Percentiles rank a stretch among this genome's conserved stretches.
These are phyloP conservation scores for Meganola albula DNA, from an alignment of 2,888 invertebrate genomes.

Conservation along the genomic window DNA sequence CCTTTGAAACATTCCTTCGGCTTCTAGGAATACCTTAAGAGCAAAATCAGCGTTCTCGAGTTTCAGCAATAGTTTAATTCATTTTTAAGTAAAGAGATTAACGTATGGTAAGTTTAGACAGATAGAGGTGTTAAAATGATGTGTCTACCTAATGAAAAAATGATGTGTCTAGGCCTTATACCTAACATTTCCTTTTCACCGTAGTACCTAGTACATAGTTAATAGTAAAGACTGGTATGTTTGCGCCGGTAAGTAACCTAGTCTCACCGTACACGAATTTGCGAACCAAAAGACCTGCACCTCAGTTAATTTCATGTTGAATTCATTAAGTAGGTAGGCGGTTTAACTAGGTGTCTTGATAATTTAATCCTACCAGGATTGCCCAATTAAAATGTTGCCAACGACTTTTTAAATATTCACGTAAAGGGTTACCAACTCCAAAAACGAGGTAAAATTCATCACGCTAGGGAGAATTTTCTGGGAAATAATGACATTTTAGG, in stretches of 20 bases:
- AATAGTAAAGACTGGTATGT: too few relatives aligned
- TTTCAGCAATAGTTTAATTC: too few relatives aligned
- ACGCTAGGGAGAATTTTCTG: slow-evolving; percentile 63
- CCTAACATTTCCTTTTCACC: too few relatives aligned
- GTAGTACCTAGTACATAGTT: too few relatives aligned
- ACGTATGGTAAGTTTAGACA: too few relatives aligned
- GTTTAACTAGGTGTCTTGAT: slow-evolving; percentile 76
- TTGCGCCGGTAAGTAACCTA: slow-evolving; percentile 11
- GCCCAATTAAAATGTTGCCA: slow-evolving; percentile 75
- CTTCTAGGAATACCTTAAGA: too few relatives aligned
- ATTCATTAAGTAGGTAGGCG: slow-evolving; percentile 72
- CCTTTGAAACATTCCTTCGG: too few relatives aligned
- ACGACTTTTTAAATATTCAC: slow-evolving; percentile 77
- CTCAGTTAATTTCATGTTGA: slow-evolving; percentile 63
- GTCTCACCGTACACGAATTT: slow-evolving; percentile 22
- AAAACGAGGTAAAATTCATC: slow-evolving; percentile 67
- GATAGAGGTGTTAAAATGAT: too few relatives aligned
- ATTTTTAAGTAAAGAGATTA: too few relatives aligned
- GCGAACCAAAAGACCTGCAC: slow-evolving; percentile 20
- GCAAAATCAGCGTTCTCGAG: too few relatives aligned
- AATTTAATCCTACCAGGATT: slow-evolving; percentile 75
- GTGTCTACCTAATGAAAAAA: too few relatives aligned
- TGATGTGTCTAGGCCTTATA: too few relatives aligned
- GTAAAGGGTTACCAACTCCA: slow-evolving; percentile 63
- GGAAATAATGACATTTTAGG: slow-evolving; percentile 72